A percentile compares a stretch with the other conserved stretches of the same genome.
These are phyloP conservation scores for Eilema griseolum DNA, from an alignment of 2,888 invertebrate species.

Conservation along the genomic window DNA sequence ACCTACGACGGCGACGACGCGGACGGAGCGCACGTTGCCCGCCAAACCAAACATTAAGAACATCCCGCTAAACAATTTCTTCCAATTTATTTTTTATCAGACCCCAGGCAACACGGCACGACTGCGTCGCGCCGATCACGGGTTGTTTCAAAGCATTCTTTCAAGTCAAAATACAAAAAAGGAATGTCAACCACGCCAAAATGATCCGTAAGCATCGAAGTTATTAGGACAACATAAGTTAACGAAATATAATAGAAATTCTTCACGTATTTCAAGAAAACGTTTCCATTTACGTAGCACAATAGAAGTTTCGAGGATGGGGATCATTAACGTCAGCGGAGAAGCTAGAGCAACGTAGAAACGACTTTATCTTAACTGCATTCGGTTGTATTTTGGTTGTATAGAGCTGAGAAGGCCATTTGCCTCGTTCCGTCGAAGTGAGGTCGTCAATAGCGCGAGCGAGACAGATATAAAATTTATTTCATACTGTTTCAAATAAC, in stretches of 20 bases:
- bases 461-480: slow-evolving; percentile 56
- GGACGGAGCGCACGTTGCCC: slow-evolving; percentile 39
- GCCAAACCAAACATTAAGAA: slow-evolving; percentile 66
- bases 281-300: slow-evolving; percentile 71
- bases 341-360: slow-evolving; percentile 44
- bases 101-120: slow-evolving; percentile 40
- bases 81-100: slow-evolving; percentile 70
- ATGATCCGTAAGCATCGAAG: slow-evolving; percentile 83
- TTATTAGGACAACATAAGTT: slow-evolving; percentile 78
- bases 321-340: slow-evolving; percentile 60
- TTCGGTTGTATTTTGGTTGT: slow-evolving; percentile 53
- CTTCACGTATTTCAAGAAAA: slow-evolving; percentile 73
- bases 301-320: slow-evolving; percentile 63
- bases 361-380: slow-evolving; percentile 50
- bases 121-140: slow-evolving; percentile 47
- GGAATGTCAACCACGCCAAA: slow-evolving; percentile 84
- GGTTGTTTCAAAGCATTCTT: slow-evolving; percentile 54
- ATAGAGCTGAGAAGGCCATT: slow-evolving; percentile 57
- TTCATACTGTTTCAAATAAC: slow-evolving; percentile 33
- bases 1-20: slow-evolving; percentile 35
- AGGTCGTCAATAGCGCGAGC: slow-evolving; percentile 68
- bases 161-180: slow-evolving; percentile 62
- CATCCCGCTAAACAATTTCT: slow-evolving; percentile 68
- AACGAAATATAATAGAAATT: slow-evolving; percentile 75
- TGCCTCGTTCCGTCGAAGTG: slow-evolving; percentile 64